phyloP scores from a whole-genome alignment of 2,888 invertebrate species.

The Laspeyria flexula region DNA sequence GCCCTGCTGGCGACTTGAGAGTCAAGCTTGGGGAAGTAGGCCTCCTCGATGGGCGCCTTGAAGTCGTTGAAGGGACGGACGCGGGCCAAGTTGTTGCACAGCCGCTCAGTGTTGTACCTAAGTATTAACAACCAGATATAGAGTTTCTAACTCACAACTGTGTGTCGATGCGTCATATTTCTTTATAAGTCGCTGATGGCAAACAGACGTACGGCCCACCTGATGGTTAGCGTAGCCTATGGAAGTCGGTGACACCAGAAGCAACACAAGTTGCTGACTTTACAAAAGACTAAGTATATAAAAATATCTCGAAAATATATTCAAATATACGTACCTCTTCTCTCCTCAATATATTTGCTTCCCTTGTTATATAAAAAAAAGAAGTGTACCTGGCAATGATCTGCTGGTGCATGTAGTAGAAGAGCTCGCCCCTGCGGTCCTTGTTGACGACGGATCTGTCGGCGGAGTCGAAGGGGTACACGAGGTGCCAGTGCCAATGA shows the following conservation, averaged over 20 bases:
- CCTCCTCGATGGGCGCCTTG: constrained; percentile 90
- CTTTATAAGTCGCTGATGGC: too few species aligned
- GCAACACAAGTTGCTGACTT: too few species aligned
- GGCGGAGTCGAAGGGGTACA: constrained; percentile 91
- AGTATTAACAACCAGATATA: background rate
- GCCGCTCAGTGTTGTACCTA: constrained; percentile 91
- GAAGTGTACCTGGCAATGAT: constrained; percentile 87
- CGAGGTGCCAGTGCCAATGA: constrained; percentile 97
- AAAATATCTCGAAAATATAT: too few species aligned
- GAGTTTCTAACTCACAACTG: too few species aligned
- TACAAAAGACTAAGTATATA: too few species aligned
- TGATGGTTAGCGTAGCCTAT: too few species aligned
- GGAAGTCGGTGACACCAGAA: too few species aligned
- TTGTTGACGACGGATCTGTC: constrained; percentile 87
- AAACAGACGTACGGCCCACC: too few species aligned
- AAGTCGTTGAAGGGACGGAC: constrained; percentile 88
- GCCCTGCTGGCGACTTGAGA: constrained; percentile 90
- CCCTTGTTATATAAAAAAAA: too few species aligned
- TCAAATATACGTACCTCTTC: too few species aligned
- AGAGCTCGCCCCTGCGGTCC: constrained; percentile 91
- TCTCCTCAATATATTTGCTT: too few species aligned
- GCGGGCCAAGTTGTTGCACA: constrained; percentile 89
- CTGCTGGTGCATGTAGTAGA: constrained; percentile 93
- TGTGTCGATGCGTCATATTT: background rate
- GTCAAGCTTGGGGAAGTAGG: constrained; percentile 94